Base-by-base conservation (phyloP, 2,113 vertebrate species). In the Corvus cornix region DNA sequence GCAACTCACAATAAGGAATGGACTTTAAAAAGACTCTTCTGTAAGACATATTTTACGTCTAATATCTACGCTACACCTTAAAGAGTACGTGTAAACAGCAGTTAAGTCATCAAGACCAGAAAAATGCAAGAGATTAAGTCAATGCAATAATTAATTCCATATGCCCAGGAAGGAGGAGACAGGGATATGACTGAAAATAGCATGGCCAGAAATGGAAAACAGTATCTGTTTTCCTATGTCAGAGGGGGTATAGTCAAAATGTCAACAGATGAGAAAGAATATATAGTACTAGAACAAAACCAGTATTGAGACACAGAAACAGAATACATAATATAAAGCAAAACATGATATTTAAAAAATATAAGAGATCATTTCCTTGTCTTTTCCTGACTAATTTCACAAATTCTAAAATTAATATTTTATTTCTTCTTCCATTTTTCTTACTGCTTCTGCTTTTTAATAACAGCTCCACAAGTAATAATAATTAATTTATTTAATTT, bases 351-450 rank as follows among this genome's bases (percentile, higher is more conserved):
- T 49, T 80, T 62, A 28, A 52, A 52, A 93, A 46, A 51, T 27
- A 53, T 20, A 35, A 46, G 56, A 44, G 1, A 31, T 39, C 6
- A 16, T 52, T 78, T 60, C 7, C 3, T 56, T 88, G 18, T 62
- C 1, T 75, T 79, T 79, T 75, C 7, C 43, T 88, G 16, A 69
- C 7, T 56, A 83, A 69, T 83, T 87, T 23, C 24, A 56, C 6
- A 70, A 70, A 83, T 80, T 49, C 20, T 67, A 73, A 90, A 87
- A 84, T 53, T 52, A 84, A 59, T 59, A 56, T 68, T 51, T 77
- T 3, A 91, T 89, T 87, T 92, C 13, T 75, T 69, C 13, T 91
- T 91, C 17, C 2, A 23, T 79, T 90, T 93, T 94, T 91, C 62
- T 60, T 64, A 43, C n/a, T 84, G 22, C 21, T 88, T 75, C 75